Evolutionary conservation across 2,113 vertebrate genomes (phyloP).

Genomic region (Perca fluviatilis): DNA sequence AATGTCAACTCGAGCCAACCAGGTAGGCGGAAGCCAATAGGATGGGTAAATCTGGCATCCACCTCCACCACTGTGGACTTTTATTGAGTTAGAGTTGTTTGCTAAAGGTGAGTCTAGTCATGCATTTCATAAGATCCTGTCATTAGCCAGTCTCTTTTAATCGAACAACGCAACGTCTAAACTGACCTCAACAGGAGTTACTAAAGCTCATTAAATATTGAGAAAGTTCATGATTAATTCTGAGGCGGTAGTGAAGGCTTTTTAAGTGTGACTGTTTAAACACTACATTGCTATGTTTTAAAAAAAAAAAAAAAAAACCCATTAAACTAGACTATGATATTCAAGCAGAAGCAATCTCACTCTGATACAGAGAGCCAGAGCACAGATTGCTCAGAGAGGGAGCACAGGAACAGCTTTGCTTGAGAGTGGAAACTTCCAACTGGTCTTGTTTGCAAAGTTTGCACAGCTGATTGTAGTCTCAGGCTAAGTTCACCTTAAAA

Average conservation of each 20-base stretch:
- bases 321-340: not conserved
- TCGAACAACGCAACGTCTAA: not conserved
- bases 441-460: conserved; percentile 28
- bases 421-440: conserved; percentile 32
- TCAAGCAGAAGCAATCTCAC: not conserved
- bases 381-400: not conserved
- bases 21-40: conserved; percentile 43
- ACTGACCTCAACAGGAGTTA: conserved; percentile 1
- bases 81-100: conserved; percentile 53
- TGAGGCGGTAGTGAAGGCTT: not conserved
- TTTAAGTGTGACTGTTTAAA: not conserved
- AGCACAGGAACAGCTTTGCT: not conserved
- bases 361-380: not conserved
- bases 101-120: conserved; percentile 64
- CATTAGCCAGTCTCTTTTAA: not conserved
- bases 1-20: conserved; percentile 35
- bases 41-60: conserved; percentile 53
- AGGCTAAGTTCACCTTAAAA: not conserved
- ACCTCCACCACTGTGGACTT: conserved; percentile 47
- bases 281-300: not conserved
- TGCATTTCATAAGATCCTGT: conserved; percentile 26
- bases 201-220: not conserved
- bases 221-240: not conserved
- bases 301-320: no score
- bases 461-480: conserved; percentile 43